Evolutionary conservation across 2,113 vertebrate genomes (phyloP), one percentile per base, ranked within the genome.

Genomic region (Cyrtonyx montezumae): DNA sequence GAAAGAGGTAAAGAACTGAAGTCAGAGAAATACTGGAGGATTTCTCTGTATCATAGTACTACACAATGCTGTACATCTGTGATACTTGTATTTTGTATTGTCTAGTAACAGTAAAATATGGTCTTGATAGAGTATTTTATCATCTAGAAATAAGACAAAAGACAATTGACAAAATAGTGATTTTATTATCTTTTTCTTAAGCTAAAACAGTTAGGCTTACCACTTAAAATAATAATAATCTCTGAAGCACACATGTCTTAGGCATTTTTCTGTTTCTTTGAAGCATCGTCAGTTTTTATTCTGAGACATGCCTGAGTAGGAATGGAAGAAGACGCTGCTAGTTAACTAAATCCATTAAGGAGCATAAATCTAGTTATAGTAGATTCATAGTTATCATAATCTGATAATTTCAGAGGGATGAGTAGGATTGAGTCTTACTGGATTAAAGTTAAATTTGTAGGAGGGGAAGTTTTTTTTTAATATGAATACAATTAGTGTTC

Each of bases 341-440:
- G 2, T 55, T 42, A 65, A 2, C 43, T 9, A 66, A 58, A 77
- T 28, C 7, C 48, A 5, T 56, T 75, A 40, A 59, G 56, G 18
- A 74, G 4, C 1, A 0, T 11, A 2, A 56, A 28, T 59, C 30
- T 56, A 78, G 2, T 1, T 74, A 20, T 55, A n/a, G n/a, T n/a
- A n/a, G n/a, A n/a, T n/a, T n/a, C n/a, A n/a, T n/a, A n/a, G n/a
- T 1, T 74, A 20, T 55, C 4, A 9, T 37, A 40, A 43, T 36
- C 17, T 63, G 45, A 63, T 34, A 13, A 87, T 71, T 66, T 46
- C 37, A 8, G 1, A 3, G 25, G 12, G 36, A 45, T 17, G 23
- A 4, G 37, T 23, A 37, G 37, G 32, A 32, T 66, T 94, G 74
- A 45, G 13, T 68, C 18, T 62, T 15, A 4, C 16, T 79, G 67